Evolutionary conservation across 92 coral and sea anemone genomes (phyloP), one percentile per base, ranked within the genome.

Genomic region (Desmophyllum pertusum): DNA sequence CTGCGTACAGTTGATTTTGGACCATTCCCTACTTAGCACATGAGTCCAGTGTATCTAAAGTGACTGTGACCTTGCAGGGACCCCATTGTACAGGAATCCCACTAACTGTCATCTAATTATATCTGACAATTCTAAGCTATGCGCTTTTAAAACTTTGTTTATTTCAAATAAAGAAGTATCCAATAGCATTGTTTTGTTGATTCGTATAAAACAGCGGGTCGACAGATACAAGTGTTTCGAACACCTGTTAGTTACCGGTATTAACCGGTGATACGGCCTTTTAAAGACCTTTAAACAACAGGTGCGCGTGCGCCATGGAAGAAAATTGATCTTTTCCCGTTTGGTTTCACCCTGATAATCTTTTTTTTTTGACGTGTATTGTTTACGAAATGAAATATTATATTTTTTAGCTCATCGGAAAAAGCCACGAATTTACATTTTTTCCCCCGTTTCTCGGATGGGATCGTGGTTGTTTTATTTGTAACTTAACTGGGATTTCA

Each of bases 231-330:
- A 14, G 73, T 69, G 39, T 36, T n/a, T 80, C 40, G 36, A 23
- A 31, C 50, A 80, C 84, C 84, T 80, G 84, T 51, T 38, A 48
- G 18, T 19, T 68, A 80, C 84, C 84, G n/a, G 84, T 46, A 50
- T 80, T 13, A 67, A 68, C 84, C 68, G 37, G 84, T 80, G 75
- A 66, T 36, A 68, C 31, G 83, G 19, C 72, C 0, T 61, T 62
- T 63, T 23, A 45, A 61, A 80, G 19, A 57, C 0, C 40, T 62
- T 63, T 23, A 45, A 61, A 80, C 30, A 50, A 19, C 31, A 36
- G 37, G 50, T n/a, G 50, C 84, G 84, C 84, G 4, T 80, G 84
- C 84, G 84, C 30, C 36, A 29, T 19, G 9, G 43, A 18, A 1
- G 29, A 38, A 52, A 80, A 29, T 41, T 15, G 76, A 15, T 36